Evolutionary conservation across 2,888 invertebrate species (phyloP), one percentile per base, ranked within the genome.

Genomic region (Laspeyria flexula): DNA sequence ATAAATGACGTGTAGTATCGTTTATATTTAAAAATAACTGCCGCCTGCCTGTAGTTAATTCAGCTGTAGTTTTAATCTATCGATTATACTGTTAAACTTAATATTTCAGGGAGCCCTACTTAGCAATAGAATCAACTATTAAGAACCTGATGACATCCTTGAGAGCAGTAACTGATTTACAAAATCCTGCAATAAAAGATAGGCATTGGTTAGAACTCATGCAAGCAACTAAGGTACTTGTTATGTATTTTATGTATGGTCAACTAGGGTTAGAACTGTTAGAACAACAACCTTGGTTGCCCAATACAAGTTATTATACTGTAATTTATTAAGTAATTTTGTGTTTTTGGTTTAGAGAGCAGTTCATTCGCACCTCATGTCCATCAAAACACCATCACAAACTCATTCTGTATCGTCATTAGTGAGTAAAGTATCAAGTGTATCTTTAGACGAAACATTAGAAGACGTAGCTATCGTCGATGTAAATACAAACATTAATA

Each of bases 131-230:
- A 84, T 94, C 93, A 3, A 95, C 95, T 3, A 95, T 99, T 18
- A 97, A 97, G 89, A 99, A 99, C 85, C 95, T 99, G 93, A 94
- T 99, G 93, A 98, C 98, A 0, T 98, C 99, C 0, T 86, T 99
- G 60, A 93, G 97, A 81, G 98, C 98, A 0, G 97, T 99, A 1
- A 97, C 97, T 2, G 98, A 99, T 79, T 90, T 99, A 6, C 98
- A 99, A 85, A 99, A 99, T 88, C 97, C 98, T 0, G 96, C 98
- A 0, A 98, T 99, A 65, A 94, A 97, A 59, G 97, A 98, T 55
- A 94, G 99, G 38, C 99, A 99, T 88, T 99, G 99, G 99, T 93
- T 95, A 45, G 97, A 99, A 80, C 91, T 99, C 13, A 98, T 99
- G 97, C 95, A 95, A 80, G 97, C 97, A 7, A 99, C 98, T 0